These are phyloP conservation scores for Ariolimax columbianus DNA, from an alignment of 2,888 invertebrate species.

Conservation along the genomic window DNA sequence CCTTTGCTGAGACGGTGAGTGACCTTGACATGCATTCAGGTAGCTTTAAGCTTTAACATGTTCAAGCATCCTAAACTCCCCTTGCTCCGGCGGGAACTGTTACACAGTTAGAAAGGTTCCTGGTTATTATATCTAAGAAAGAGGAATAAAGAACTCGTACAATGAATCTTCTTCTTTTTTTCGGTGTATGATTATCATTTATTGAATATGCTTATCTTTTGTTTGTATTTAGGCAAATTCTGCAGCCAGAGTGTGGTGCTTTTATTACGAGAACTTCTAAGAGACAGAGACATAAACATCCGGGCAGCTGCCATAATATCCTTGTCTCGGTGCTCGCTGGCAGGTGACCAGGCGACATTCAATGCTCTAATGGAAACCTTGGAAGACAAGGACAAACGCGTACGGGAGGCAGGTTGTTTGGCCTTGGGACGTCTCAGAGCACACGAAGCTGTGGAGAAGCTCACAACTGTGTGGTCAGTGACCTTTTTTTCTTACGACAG, in stretches of 20 bases:
- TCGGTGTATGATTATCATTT: too few relatives aligned
- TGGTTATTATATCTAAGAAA: too few relatives aligned
- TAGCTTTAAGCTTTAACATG: too few relatives aligned
- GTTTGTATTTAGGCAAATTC: constrained; percentile 68
- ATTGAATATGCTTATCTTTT: too few relatives aligned
- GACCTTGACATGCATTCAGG: too few relatives aligned
- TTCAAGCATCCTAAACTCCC: too few relatives aligned
- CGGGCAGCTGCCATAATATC: constrained; percentile 69
- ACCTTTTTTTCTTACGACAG: too few relatives aligned
- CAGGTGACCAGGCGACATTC: constrained; percentile 57
- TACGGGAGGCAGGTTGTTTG: constrained; percentile 71
- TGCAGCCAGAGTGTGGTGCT: constrained; percentile 65
- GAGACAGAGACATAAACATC: constrained; percentile 68
- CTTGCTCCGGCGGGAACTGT: too few relatives aligned
- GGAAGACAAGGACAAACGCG: constrained; percentile 67
- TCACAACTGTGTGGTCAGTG: constrained; percentile 68
- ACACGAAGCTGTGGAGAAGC: constrained; percentile 62
- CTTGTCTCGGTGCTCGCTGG: constrained; percentile 64
- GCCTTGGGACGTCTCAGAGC: constrained; percentile 68
- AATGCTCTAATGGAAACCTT: constrained; percentile 61
- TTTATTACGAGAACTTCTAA: constrained; percentile 65
- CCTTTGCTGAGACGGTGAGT: too few relatives aligned
- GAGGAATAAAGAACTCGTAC: too few relatives aligned
- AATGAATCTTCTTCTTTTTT: too few relatives aligned
- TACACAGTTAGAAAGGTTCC: too few relatives aligned